Evolutionary conservation across 2,113 vertebrate species (phyloP), one percentile per base, ranked within the genome.

Genomic region (Cephalopholis sonnerati): DNA sequence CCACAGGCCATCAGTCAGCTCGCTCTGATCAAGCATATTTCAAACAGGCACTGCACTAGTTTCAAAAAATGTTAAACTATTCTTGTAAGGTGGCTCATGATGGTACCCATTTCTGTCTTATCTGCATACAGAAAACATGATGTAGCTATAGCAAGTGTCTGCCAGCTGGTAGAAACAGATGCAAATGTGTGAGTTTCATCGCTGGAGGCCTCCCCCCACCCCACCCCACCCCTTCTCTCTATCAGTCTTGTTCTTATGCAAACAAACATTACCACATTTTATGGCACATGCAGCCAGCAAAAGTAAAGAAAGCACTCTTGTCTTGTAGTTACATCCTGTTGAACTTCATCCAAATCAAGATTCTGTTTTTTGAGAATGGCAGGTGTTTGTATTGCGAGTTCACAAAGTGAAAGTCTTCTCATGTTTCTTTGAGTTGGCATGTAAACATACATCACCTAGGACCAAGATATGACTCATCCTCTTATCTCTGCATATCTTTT

Each of bases 311-410:
- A 29, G 3, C 53, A 57, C 70, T 44, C 54, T 66, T 22, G 57
- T 41, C 25, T 8, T 5, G 71, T 6, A 10, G 55, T 27, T 29
- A 70, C 74, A 78, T 58, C 84, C 82, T 83, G 84, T 64, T 81
- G 62, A 44, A 51, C 67, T 54, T 55, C 20, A 63, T 64, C 73
- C 73, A 68, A 44, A 58, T 20, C 5, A 50, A 46, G 44, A 58
- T 32, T 29, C 1, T 39, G 53, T 44, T 11, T 29, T 39, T 36
- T 8, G 32, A 55, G 46, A 10, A 27, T 46, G n/a, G 51, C 51
- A 54, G 16, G 27, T 69, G 17, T 68, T 32, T 54, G 4, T 57
- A 44, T 71, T 18, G n/a, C 4, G 12, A 69, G 41, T 61, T 53
- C 7, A 73, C 24, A 73, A 39, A 86, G 46, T 39, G 36, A 25